Conservation (phyloP, 2,113 vertebrate genomes). For the Sceloporus undulatus region DNA sequence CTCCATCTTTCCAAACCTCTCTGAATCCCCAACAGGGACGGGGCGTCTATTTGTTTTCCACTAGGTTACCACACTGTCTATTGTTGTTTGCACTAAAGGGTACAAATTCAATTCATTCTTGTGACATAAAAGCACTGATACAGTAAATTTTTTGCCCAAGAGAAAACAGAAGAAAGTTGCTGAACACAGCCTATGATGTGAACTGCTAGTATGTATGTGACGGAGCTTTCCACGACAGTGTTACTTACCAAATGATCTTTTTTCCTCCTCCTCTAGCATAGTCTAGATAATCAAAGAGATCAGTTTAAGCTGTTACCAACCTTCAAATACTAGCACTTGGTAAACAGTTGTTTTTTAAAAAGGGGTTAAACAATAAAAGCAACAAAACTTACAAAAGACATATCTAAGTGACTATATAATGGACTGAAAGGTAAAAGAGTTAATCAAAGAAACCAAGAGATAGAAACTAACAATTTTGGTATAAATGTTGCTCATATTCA, state of each 20-base stretch:
- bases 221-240: slow-evolving; percentile 59
- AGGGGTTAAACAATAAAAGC: slow-evolving; percentile 37
- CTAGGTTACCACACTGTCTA: slow-evolving; percentile 94
- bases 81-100: slow-evolving; percentile 99
- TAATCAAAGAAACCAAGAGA: background rate
- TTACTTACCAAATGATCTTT: slow-evolving; percentile 40
- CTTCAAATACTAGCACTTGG: slow-evolving; percentile 49
- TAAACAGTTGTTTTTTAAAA: slow-evolving; percentile 8
- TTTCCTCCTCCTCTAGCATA: background rate
- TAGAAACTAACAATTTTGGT: background rate
- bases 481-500: background rate
- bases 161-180: slow-evolving; percentile 87
- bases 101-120: slow-evolving; percentile 99
- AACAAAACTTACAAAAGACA: background rate
- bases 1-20: slow-evolving; percentile 86
- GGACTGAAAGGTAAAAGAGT: slow-evolving; percentile 28
- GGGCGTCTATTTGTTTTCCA: slow-evolving; percentile 97
- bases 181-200: slow-evolving; percentile 76
- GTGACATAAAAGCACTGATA: slow-evolving; percentile 94
- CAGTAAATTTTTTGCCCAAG: slow-evolving; percentile 86
- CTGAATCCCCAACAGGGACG: slow-evolving; percentile 95
- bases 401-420: slow-evolving; percentile 42
- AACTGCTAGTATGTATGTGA: slow-evolving; percentile 58
- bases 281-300: slow-evolving; percentile 43
- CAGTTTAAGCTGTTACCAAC: slow-evolving; percentile 46